phyloP scores from a whole-genome alignment of 2,888 invertebrate species.

The Urechis unicinctus region DNA sequence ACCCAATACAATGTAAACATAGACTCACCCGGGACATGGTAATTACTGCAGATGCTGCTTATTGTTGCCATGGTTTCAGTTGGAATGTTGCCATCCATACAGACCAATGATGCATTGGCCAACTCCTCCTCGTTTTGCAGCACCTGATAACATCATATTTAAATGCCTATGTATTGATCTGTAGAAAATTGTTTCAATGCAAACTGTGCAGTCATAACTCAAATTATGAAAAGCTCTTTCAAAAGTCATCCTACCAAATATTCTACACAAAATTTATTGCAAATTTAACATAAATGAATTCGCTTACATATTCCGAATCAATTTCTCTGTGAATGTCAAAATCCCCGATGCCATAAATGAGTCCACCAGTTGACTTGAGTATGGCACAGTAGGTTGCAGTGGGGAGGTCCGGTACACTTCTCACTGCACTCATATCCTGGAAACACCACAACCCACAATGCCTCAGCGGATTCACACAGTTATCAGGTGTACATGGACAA shows the following conservation, averaged over 20 bases:
- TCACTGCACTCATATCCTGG: conserved; percentile 32
- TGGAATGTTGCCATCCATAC: conserved; percentile 80
- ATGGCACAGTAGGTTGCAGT: conserved; percentile 74
- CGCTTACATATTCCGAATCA: conserved; percentile 54
- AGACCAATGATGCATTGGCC: conserved; percentile 57
- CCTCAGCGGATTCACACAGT: background rate
- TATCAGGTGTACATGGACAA: too few species aligned
- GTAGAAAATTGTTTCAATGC: background rate
- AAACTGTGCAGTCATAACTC: background rate
- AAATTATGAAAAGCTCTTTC: background rate
- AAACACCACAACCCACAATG: background rate
- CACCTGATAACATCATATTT: background rate
- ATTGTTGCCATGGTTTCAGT: conserved; percentile 58
- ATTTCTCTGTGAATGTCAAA: conserved; percentile 73
- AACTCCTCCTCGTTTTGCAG: conserved; percentile 55
- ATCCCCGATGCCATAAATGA: conserved; percentile 74
- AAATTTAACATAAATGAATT: background rate
- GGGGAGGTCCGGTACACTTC: conserved; percentile 15
- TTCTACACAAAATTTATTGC: background rate
- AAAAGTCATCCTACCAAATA: background rate
- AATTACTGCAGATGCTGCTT: conserved; percentile 25
- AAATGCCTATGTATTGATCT: background rate
- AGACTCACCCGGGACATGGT: conserved; percentile 37
- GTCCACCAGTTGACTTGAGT: conserved; percentile 69
- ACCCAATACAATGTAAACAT: too few species aligned